phyloP scores from a whole-genome alignment of 2,888 invertebrate genomes.

The Furcula furcula region DNA sequence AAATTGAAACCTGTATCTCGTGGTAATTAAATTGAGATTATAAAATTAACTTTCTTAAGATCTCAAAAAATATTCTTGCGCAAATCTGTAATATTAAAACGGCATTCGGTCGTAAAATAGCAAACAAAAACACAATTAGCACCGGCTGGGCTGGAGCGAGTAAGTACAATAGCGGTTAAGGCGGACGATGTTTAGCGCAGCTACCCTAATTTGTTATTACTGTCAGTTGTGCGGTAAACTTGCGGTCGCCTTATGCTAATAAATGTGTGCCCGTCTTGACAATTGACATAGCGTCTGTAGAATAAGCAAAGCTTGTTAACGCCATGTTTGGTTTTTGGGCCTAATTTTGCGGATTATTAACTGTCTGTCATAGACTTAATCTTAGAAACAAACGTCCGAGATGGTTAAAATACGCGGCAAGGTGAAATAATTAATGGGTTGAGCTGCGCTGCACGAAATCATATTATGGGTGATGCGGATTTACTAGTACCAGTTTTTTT shows the following conservation, averaged over 20 bases:
- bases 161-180: constrained; percentile 51
- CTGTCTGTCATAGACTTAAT: background rate
- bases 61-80: too few species aligned
- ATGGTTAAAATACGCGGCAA: too few species aligned
- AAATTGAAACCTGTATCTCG: too few species aligned
- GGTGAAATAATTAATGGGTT: too few species aligned
- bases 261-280: constrained; percentile 41
- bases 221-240: constrained; percentile 53
- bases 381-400: too few species aligned
- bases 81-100: constrained; percentile 30
- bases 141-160: constrained; percentile 43
- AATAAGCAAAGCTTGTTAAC: constrained; percentile 23
- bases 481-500: too few species aligned
- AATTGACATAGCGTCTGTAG: constrained; percentile 32
- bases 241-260: constrained; percentile 66
- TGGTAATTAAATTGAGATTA: too few species aligned
- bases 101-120: constrained; percentile 56
- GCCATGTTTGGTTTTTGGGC: constrained; percentile 14
- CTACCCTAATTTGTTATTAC: constrained; percentile 75
- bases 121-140: constrained; percentile 76
- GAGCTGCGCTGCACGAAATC: too few species aligned
- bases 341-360: constrained; percentile 5
- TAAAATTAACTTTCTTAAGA: too few species aligned
- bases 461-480: too few species aligned
- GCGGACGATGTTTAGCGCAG: constrained; percentile 48